A percentile compares a stretch with the other conserved stretches of the same genome.
Evolutionary conservation across 2,888 invertebrate species (phyloP).

Genomic region (Phengaris arion): DNA sequence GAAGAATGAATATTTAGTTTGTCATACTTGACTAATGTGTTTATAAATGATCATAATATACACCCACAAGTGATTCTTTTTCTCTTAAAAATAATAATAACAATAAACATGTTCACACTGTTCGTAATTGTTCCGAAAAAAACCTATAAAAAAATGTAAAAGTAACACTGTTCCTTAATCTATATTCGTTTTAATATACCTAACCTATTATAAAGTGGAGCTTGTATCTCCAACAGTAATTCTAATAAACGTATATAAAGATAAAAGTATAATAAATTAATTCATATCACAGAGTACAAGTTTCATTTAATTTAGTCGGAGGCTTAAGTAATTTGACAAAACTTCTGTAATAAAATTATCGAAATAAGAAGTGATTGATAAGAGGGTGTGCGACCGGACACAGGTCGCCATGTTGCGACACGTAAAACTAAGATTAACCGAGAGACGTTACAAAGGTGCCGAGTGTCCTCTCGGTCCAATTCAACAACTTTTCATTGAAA

Average conservation of each 20-base stretch:
- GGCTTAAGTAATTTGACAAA: slow-evolving; percentile 75
- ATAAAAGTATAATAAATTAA: slow-evolving; percentile 30
- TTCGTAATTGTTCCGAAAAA: too few species aligned
- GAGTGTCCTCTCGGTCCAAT: slow-evolving; percentile 63
- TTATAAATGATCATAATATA: too few species aligned
- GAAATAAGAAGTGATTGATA: slow-evolving; percentile 59
- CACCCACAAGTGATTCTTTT: too few species aligned
- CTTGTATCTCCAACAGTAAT: slow-evolving; percentile 18
- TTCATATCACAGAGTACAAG: slow-evolving; percentile 65
- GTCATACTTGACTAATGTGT: too few species aligned
- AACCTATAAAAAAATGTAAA: background rate
- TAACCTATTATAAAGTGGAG: slow-evolving; percentile 11
- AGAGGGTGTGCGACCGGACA: slow-evolving; percentile 65
- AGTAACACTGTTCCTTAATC: background rate
- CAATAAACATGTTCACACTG: too few species aligned
- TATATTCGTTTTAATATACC: background rate
- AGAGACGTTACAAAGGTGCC: slow-evolving; percentile 76
- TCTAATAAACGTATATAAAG: slow-evolving; percentile 19
- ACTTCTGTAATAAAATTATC: slow-evolving; percentile 78
- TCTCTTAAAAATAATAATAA: too few species aligned
- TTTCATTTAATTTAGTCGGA: slow-evolving; percentile 76
- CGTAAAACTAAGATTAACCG: slow-evolving; percentile 73
- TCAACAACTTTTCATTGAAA: slow-evolving; percentile 40
- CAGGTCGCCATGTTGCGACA: slow-evolving; percentile 69
- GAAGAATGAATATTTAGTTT: too few species aligned